A percentile compares a stretch with the other conserved stretches of the same genome.
phyloP scores from a whole-genome alignment of 2,113 vertebrate species.

The Ceuthmochares aereus region DNA sequence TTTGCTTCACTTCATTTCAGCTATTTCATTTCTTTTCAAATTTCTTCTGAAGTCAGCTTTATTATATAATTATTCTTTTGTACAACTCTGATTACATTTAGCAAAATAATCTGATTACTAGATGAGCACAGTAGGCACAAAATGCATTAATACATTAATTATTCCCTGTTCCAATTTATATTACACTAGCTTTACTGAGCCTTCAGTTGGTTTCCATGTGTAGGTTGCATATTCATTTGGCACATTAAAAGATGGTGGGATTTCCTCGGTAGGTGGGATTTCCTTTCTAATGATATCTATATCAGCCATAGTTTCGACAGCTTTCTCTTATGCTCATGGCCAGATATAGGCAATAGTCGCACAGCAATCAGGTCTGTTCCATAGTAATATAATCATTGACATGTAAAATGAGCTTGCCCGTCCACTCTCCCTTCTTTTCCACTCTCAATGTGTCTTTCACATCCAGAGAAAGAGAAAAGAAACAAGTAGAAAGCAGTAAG shows the following conservation, averaged over 20 bases:
- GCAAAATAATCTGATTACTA: constrained; percentile 33
- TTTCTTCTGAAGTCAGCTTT: neutral
- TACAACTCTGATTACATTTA: constrained; percentile 14
- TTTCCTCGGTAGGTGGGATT: constrained; percentile 18
- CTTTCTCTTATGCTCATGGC: neutral
- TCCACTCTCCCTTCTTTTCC: too few relatives aligned
- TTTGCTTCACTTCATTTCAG: neutral
- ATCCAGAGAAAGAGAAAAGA: neutral
- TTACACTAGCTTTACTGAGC: neutral
- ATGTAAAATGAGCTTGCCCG: neutral
- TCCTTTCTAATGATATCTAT: neutral
- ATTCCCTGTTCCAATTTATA: constrained; percentile 4
- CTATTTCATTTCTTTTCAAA: neutral
- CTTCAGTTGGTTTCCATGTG: neutral
- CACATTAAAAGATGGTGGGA: neutral
- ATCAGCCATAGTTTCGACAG: neutral
- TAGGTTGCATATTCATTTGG: neutral
- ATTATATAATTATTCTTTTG: constrained; percentile 2
- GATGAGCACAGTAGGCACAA: constrained; percentile 36
- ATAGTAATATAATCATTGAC: neutral
- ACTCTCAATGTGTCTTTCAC: neutral
- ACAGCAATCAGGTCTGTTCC: neutral
- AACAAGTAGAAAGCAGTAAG: neutral
- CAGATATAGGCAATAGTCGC: neutral
- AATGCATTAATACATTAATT: constrained; percentile 44